phyloP scores from a whole-genome alignment of 2,113 vertebrate species.

The Saccopteryx leptura region DNA sequence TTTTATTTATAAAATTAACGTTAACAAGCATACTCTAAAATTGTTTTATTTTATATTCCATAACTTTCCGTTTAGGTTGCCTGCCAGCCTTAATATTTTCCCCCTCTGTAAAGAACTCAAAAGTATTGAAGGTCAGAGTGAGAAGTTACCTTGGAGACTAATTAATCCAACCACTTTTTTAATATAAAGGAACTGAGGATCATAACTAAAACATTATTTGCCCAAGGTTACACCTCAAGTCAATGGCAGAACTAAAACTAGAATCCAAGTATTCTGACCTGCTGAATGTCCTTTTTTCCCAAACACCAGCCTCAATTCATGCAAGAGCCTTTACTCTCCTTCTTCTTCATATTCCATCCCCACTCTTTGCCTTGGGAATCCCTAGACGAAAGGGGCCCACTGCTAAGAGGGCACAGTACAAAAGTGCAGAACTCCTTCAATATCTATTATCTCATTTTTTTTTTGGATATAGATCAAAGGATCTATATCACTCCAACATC shows the following conservation, averaged over 20 bases:
- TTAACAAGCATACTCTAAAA: not conserved
- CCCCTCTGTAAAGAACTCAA: constrained; percentile 11
- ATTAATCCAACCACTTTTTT: not conserved
- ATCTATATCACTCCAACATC: not conserved
- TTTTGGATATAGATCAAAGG: not conserved
- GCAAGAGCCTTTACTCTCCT: not conserved
- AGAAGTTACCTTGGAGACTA: not conserved
- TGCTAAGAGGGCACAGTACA: not conserved
- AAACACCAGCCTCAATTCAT: not conserved
- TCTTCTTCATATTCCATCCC: not conserved
- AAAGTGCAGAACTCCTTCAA: not conserved
- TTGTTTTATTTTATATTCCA: constrained; percentile 19
- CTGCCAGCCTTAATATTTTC: not conserved
- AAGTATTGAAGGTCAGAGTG: constrained; percentile 43
- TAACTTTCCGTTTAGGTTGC: constrained; percentile 13
- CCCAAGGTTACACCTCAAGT: not conserved
- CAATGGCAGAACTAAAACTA: not conserved
- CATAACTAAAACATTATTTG: constrained; percentile 17
- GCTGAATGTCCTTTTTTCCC: not conserved
- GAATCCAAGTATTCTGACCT: not conserved
- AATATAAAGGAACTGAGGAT: constrained; percentile 22
- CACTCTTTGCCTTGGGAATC: not conserved
- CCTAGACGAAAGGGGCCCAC: not conserved
- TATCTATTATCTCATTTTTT: not conserved
- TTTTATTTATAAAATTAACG: too few relatives aligned